phyloP scores from a whole-genome alignment of 2,888 invertebrate genomes.

The Andrena chrysosceles region DNA sequence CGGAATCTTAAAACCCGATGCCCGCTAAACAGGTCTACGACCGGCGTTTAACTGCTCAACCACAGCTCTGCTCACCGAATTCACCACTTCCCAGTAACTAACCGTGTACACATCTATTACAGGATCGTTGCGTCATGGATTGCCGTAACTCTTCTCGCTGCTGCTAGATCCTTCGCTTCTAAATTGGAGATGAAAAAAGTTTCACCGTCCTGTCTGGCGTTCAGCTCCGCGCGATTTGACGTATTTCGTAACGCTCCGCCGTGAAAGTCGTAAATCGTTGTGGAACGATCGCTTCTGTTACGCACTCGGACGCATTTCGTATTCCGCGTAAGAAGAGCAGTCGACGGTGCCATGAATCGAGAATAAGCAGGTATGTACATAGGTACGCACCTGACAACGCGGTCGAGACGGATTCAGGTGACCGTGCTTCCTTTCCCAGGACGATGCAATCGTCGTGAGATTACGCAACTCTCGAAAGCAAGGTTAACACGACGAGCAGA shows the following conservation, averaged over 20 bases:
- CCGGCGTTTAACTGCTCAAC: too few relatives aligned
- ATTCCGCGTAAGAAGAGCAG: slow-evolving; percentile 1
- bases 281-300: not conserved
- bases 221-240: not conserved
- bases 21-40: too few relatives aligned
- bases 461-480: slow-evolving; percentile 78
- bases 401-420: slow-evolving; percentile 1
- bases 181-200: not conserved
- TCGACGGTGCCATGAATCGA: slow-evolving; percentile 8
- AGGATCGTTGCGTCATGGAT: too few relatives aligned
- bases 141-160: not conserved
- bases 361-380: not conserved
- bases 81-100: too few relatives aligned
- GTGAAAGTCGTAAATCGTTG: slow-evolving; percentile 15
- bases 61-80: too few relatives aligned
- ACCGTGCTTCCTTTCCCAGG: slow-evolving; percentile 4
- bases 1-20: too few relatives aligned
- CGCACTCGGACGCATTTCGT: slow-evolving; percentile 14
- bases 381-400: not conserved
- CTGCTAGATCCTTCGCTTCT: not conserved
- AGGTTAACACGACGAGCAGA: slow-evolving; percentile 65
- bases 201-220: not conserved
- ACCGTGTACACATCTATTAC: too few relatives aligned
- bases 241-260: slow-evolving; percentile 16
- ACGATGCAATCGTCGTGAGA: slow-evolving; percentile 53